phyloP scores from a whole-genome alignment of 2,888 invertebrate genomes.

The Lepidochrysops patricia region DNA sequence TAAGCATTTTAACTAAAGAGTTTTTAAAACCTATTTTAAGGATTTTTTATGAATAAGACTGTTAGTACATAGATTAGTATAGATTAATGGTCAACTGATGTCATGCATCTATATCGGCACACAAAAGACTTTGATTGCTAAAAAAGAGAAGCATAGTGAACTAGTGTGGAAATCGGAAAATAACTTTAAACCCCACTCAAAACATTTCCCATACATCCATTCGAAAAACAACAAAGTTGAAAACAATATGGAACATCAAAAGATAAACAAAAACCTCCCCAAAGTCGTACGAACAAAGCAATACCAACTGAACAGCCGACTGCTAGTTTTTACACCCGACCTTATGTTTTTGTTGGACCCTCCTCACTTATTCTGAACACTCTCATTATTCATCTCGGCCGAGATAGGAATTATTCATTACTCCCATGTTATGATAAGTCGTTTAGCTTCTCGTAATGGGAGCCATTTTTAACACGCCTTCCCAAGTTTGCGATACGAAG shows the following conservation, averaged over 20 bases:
- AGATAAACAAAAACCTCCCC: too few relatives aligned
- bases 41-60: too few relatives aligned
- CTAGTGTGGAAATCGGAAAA: too few relatives aligned
- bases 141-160: too few relatives aligned
- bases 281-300: background rate
- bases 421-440: slow-evolving; percentile 1
- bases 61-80: too few relatives aligned
- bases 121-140: too few relatives aligned
- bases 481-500: background rate
- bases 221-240: background rate
- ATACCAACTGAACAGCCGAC: background rate
- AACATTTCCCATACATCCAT: background rate
- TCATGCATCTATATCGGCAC: too few relatives aligned
- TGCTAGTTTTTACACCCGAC: slow-evolving; percentile 3
- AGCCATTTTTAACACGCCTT: background rate
- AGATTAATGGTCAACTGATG: too few relatives aligned
- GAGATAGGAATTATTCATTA: slow-evolving; percentile 12
- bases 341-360: slow-evolving; percentile 12
- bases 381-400: slow-evolving; percentile 11
- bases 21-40: too few relatives aligned
- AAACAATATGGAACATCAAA: background rate
- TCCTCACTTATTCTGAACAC: slow-evolving; percentile 4
- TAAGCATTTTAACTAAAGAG: too few relatives aligned
- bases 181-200: too few relatives aligned
- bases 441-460: background rate